Base-by-base conservation (phyloP, 1,140 invertebrate species). In the Orchesella cincta region DNA sequence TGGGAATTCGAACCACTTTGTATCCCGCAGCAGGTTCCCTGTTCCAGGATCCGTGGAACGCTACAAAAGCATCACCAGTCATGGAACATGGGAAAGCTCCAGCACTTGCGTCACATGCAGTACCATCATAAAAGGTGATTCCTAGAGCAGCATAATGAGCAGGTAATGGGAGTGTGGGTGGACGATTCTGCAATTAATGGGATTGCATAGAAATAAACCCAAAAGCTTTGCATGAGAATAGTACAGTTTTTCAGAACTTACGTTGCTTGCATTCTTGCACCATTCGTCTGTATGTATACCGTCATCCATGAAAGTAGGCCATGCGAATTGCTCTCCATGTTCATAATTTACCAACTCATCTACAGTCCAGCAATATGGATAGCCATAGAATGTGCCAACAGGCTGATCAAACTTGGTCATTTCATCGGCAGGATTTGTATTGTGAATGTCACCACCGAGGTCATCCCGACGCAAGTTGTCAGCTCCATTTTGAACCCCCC, bases 381-480 rank as follows among this genome's bases (percentile, higher is more conserved):
- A 81, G 14, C 80, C 78, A 75, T 81, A 79, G 36, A 76, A 57
- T 12, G 76, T 73, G 2, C 76, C 78, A 2, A 79, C 52, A 29
- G 74, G 64, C 20, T 39, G 12, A 46, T 79, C 57, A 36, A 78
- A 81, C 46, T 75, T 77, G 35, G 79, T 78, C 31, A 81, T 5
- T 34, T 81, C 80, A 35, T 81, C 80, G 0, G 73, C 80, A 28
- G 80, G 80, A 72, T 81, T 81, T 23, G 54, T 71, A 57, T 81
- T 79, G 39, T 79, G 80, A 62, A 81, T 78, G 34, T 81, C 76
- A n/a, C 78, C 78, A 2, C 79, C 79, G 14, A 81, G 33, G 36
- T 81, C 80, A 1, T 46, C 46, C 26, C 80, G 73, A 51, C 78
- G 76, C 18, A 81, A 52, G 18, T 73, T 54, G 57, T 79, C 80